A percentile compares a stretch with the other conserved stretches of the same genome.
Evolutionary conservation across 2,888 invertebrate genomes (phyloP).

Genomic region (Pristionchus exspectatus): DNA sequence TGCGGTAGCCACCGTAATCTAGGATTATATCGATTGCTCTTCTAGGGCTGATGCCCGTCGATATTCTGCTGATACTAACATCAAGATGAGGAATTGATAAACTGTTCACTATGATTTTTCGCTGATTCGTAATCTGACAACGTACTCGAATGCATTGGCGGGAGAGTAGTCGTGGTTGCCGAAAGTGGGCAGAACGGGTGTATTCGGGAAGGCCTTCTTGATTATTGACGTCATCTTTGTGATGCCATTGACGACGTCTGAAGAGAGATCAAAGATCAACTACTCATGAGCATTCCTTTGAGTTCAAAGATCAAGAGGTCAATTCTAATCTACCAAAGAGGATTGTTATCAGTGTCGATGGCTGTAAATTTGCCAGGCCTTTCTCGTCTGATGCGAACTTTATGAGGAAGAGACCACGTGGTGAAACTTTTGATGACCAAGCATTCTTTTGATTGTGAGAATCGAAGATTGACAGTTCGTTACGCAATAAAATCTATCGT

Average conservation of each 20-base stretch:
- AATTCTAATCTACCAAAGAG: background rate
- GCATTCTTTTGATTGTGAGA: background rate
- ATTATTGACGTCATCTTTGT: constrained; percentile 58
- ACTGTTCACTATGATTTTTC: constrained; percentile 13
- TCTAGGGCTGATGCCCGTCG: background rate
- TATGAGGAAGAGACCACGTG: constrained; percentile 31
- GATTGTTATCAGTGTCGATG: background rate
- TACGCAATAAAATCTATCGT: background rate
- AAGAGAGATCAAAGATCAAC: constrained; percentile 49
- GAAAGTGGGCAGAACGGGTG: constrained; percentile 71
- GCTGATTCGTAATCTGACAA: background rate
- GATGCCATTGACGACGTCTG: constrained; percentile 66
- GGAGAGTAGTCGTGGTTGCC: constrained; percentile 78
- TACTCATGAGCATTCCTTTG: background rate
- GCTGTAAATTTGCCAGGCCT: background rate
- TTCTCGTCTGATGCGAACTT: constrained; percentile 15
- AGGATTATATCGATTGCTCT: background rate
- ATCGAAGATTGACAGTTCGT: background rate
- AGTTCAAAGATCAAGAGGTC: constrained; percentile 6
- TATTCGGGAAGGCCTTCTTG: constrained; percentile 62
- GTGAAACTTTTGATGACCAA: constrained; percentile 1
- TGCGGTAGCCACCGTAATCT: background rate
- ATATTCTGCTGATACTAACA: background rate
- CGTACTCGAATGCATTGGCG: constrained; percentile 66
- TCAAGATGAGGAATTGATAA: constrained; percentile 40